Conservation (phyloP, 2,113 vertebrate species). For the Triplophysa siluroides region DNA sequence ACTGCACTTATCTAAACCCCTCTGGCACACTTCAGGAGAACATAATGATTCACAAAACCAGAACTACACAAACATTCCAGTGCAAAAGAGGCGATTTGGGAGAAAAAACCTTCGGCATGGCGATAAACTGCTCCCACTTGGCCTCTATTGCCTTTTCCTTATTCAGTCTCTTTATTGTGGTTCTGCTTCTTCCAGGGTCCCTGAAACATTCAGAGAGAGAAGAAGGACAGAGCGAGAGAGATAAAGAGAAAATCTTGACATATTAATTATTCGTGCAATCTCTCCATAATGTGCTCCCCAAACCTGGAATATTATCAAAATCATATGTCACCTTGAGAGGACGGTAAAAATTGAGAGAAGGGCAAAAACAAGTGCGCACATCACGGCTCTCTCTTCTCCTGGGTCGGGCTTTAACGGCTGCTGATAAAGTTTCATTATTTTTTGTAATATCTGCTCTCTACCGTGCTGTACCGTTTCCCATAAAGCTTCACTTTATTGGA, state of each 20-base stretch:
- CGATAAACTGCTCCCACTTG: constrained; percentile 76
- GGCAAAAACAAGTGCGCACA: constrained; percentile 23
- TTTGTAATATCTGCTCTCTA: constrained; percentile 62
- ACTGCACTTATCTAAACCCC: constrained; percentile 1
- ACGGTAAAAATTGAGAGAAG: neutral
- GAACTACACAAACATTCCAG: constrained; percentile 11
- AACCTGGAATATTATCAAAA: constrained; percentile 60
- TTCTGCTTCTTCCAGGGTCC: constrained; percentile 74
- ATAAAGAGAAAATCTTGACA: constrained; percentile 51
- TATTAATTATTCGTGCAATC: constrained; percentile 55
- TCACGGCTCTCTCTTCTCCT: neutral
- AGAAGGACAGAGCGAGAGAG: constrained; percentile 17
- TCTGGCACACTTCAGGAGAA: neutral
- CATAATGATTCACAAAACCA: neutral
- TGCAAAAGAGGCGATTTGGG: neutral
- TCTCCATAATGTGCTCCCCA: constrained; percentile 41
- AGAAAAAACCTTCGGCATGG: constrained; percentile 49
- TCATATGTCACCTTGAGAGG: constrained; percentile 57
- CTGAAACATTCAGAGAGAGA: constrained; percentile 56
- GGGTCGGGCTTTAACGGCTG: neutral
- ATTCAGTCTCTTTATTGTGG: constrained; percentile 65
- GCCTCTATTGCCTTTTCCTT: constrained; percentile 70
- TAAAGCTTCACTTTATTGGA: constrained; percentile 71
- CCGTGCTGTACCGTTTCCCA: constrained; percentile 62
- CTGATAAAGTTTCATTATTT: constrained; percentile 70